These are phyloP conservation scores for Napeogenes sylphis DNA, from an alignment of 2,888 invertebrate species.

Conservation along the genomic window DNA sequence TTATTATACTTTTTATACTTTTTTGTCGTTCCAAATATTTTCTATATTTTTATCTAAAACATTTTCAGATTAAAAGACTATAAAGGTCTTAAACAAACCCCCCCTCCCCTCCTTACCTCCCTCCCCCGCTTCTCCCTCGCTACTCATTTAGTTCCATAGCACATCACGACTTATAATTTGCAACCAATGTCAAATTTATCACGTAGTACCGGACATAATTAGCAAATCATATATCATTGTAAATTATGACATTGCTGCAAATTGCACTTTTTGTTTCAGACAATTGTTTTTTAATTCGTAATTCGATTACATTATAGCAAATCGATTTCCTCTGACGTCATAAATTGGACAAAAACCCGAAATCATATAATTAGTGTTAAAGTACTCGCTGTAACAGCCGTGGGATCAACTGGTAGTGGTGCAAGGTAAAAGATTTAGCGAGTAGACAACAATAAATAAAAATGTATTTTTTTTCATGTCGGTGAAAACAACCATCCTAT, in stretches of 20 bases:
- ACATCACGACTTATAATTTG: too few species aligned
- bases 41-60: too few species aligned
- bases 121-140: too few species aligned
- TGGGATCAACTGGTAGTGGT: slow-evolving; percentile 49
- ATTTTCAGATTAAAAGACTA: too few species aligned
- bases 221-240: slow-evolving; percentile 26
- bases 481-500: too few species aligned
- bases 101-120: too few species aligned
- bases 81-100: too few species aligned
- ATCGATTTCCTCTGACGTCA: slow-evolving; percentile 64
- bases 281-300: slow-evolving; percentile 37
- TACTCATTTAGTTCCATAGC: too few species aligned
- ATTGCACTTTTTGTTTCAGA: slow-evolving; percentile 35
- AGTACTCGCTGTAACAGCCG: slow-evolving; percentile 67
- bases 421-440: slow-evolving; percentile 39
- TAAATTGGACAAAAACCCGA: slow-evolving; percentile 50
- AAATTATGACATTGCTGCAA: slow-evolving; percentile 33
- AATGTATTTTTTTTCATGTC: too few species aligned
- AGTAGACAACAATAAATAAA: background rate
- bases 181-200: background rate
- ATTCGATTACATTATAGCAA: slow-evolving; percentile 59
- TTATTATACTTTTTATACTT: too few species aligned
- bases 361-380: slow-evolving; percentile 69
- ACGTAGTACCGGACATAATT: slow-evolving; percentile 3
- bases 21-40: too few species aligned